Evolutionary conservation across 1,140 invertebrate species (phyloP), one percentile per base, ranked within the genome.

Genomic region (Drosophila pseudoananassae): DNA sequence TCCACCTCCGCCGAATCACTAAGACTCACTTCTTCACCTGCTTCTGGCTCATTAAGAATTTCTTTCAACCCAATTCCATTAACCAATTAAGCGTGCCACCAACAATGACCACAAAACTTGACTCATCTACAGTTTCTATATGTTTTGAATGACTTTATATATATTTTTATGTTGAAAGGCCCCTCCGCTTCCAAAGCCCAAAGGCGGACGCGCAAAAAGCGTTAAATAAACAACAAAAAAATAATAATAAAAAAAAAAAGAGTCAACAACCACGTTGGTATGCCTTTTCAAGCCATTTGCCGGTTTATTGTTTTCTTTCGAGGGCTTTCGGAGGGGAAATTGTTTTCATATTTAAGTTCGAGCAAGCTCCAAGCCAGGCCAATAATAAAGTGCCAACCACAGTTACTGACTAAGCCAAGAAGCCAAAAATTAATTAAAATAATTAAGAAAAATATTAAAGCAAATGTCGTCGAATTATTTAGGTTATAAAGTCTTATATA

Each of bases 251-350:
- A 64, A 38, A 36, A 54, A 79, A 71, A 84, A 72, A 79, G 57
- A 88, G 83, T 88, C 83, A 87, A 88, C 79, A 87, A 87, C 82
- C 83, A 88, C 68, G 49, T 59, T 79, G 83, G 83, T 83, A 87
- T 87, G 78, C 52, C 74, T 78, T 78, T 79, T 84, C 59, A 63
- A 55, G 73, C 69, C 82, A 50, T 59, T 78, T 50, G 69, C 68
- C 79, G 63, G 56, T 55, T 76, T 59, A 54, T 64, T 66, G 40
- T 53, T 59, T 64, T 75, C 51, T 47, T 75, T 58, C 73, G n/a
- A n/a, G 76, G 50, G 59, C 70, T 82, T 40, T 65, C 49, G 52
- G 65, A 3, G 52, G 65, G 5, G 54, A 74, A 64, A 51, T 55
- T 58, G 53, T 73, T 66, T 83, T 84, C 55, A 63, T 84, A 76